Evolutionary conservation across 1,140 invertebrate species (phyloP).

Genomic region (Cotesia vestalis): DNA sequence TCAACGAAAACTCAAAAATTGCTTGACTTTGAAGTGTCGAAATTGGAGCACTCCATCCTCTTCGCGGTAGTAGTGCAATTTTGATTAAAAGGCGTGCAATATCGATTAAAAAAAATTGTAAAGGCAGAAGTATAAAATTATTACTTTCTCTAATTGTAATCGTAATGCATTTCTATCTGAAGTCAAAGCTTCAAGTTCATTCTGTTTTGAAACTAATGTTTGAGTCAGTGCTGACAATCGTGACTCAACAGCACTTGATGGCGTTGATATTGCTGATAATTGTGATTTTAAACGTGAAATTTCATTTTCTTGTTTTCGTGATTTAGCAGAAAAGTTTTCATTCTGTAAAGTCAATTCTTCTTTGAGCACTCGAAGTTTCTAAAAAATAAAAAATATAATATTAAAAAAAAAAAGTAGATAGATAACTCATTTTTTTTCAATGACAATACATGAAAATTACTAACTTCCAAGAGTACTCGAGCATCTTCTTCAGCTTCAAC

Average conservation of each 20-base stretch:
- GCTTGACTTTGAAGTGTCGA: no score
- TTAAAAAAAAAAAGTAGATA: slow-evolving; percentile 7
- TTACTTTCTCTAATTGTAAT: slow-evolving; percentile 80
- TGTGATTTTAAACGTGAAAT: slow-evolving; percentile 71
- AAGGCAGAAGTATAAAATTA: slow-evolving; percentile 16
- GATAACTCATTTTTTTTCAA: no score
- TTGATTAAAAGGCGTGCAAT: no score
- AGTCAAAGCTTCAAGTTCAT: slow-evolving; percentile 77
- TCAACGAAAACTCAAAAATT: no score
- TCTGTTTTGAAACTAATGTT: slow-evolving; percentile 83
- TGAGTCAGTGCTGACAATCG: slow-evolving; percentile 78
- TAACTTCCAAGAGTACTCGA: slow-evolving; percentile 65
- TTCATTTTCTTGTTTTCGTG: slow-evolving; percentile 72
- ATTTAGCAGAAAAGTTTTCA: slow-evolving; percentile 63
- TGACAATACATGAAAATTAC: slow-evolving; percentile 13
- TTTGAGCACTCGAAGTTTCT: slow-evolving; percentile 71
- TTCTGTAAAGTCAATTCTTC: slow-evolving; percentile 70
- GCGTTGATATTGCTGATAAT: slow-evolving; percentile 65
- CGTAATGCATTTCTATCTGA: slow-evolving; percentile 82
- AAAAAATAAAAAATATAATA: slow-evolving; percentile 40
- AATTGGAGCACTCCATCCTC: no score
- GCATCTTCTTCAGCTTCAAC: slow-evolving; percentile 72
- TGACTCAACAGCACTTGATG: slow-evolving; percentile 73
- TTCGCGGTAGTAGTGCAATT: no score
- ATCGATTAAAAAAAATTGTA: not conserved